These are phyloP conservation scores for Botia almorhae DNA, from an alignment of 2,797 vertebrate genomes.

Conservation along the genomic window DNA sequence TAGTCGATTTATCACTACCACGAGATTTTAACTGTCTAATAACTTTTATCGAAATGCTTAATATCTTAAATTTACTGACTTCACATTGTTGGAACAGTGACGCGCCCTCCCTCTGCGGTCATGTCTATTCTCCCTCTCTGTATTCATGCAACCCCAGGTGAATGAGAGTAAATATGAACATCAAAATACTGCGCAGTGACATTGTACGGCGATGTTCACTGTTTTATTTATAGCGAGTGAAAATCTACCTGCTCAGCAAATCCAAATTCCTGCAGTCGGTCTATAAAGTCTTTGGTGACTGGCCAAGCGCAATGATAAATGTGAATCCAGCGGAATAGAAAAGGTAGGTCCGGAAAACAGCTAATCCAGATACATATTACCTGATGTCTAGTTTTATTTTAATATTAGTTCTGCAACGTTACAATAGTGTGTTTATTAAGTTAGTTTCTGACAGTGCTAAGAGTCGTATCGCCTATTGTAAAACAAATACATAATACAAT, in stretches of 20 bases:
- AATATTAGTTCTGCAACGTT: not conserved
- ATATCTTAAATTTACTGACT: not conserved
- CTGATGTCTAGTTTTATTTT: not conserved
- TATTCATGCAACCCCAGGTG: not conserved
- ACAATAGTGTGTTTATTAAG: not conserved
- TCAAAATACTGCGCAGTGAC: not conserved
- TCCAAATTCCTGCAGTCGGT: not conserved
- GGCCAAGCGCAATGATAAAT: not conserved
- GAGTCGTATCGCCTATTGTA: too few relatives aligned
- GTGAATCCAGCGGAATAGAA: not conserved
- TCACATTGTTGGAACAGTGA: not conserved
- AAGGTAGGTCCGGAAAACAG: not conserved
- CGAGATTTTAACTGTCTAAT: not conserved
- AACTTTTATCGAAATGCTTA: not conserved
- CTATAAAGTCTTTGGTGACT: slow-evolving; percentile 8
- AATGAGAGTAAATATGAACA: not conserved
- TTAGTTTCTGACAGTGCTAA: not conserved
- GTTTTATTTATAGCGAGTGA: not conserved
- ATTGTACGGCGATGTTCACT: not conserved
- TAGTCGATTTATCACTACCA: not conserved
- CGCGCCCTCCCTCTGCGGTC: not conserved
- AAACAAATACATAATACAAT: too few relatives aligned
- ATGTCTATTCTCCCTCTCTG: not conserved
- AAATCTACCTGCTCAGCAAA: not conserved
- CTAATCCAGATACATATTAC: not conserved